phyloP scores from a whole-genome alignment of 2,888 invertebrate genomes.

The Drosophila prolongata region DNA sequence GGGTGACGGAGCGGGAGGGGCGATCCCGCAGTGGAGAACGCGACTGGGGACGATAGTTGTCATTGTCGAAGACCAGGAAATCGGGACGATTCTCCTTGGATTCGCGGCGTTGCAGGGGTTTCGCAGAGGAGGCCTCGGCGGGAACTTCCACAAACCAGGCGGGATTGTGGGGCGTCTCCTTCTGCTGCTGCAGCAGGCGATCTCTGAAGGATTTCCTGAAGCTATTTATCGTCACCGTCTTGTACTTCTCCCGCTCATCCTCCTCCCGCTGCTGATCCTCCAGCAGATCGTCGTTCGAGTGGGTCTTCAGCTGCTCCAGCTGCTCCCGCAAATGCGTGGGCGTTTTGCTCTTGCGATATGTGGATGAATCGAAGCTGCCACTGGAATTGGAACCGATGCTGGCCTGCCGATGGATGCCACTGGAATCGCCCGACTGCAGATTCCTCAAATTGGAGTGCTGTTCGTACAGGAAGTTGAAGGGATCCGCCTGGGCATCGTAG shows the following conservation, averaged over 20 bases:
- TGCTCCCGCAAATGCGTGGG: slow-evolving; percentile 79
- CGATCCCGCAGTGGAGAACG: slow-evolving; percentile 81
- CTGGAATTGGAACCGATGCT: slow-evolving; percentile 61
- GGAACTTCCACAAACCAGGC: slow-evolving; percentile 84
- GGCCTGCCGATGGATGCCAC: slow-evolving; percentile 49
- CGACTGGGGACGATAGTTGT: slow-evolving; percentile 82
- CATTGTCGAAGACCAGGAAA: slow-evolving; percentile 81
- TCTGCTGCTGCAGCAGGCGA: slow-evolving; percentile 78
- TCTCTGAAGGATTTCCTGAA: slow-evolving; percentile 84
- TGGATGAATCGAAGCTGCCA: slow-evolving; percentile 77
- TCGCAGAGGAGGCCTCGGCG: slow-evolving; percentile 35
- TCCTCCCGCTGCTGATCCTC: slow-evolving; percentile 57
- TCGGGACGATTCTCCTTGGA: slow-evolving; percentile 75
- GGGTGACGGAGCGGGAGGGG: slow-evolving; percentile 63
- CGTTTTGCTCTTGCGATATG: slow-evolving; percentile 81
- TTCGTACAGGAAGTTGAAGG: slow-evolving; percentile 82
- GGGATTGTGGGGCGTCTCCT: slow-evolving; percentile 82
- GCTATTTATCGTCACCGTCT: slow-evolving; percentile 83
- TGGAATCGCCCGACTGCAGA: slow-evolving; percentile 43
- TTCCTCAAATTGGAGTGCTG: slow-evolving; percentile 77
- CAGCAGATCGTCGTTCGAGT: slow-evolving; percentile 59
- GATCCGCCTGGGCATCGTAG: slow-evolving; percentile 81
- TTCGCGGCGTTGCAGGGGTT: slow-evolving; percentile 22
- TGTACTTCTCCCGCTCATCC: slow-evolving; percentile 80
- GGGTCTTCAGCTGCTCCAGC: slow-evolving; percentile 78